Evolutionary conservation across 2,797 vertebrate genomes (phyloP), one percentile per base, ranked within the genome.

Genomic region (Poeciliopsis infans): DNA sequence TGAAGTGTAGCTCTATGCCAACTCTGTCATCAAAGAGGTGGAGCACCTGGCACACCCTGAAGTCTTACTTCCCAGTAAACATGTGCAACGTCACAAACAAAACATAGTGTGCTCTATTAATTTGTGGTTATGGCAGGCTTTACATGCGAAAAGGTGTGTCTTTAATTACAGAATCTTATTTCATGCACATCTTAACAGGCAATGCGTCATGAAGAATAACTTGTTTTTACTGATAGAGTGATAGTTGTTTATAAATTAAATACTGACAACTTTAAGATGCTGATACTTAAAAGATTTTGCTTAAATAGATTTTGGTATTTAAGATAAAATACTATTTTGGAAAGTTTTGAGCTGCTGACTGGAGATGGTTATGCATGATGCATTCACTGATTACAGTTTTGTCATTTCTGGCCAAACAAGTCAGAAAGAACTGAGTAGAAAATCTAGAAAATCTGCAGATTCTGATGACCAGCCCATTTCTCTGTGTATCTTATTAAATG

Each of bases 21-120:
- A 93, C 70, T 92, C 53, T 87, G 92, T 92, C 90, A 91, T 51
- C 68, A 79, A 78, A 81, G 51, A 85, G 86, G 82, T 31, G 82
- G 78, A 46, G 79, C 70, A 36, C 57, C 79, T 72, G 76, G 47
- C 87, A 87, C 78, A 53, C 84, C 79, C 79, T 72, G 25, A 69
- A 49, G 76, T 70, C 66, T 51, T 15, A 23, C 68, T 12, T 75
- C 43, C 31, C 39, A 57, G 46, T 15, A 68, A 43, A 59, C 28
- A 76, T n/a, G 12, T 53, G 51, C 41, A 36, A 45, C 12, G 13
- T 61, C 76, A 74, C 23, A 28, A 36, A 47, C 69, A 81, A 64
- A 71, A 10, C 6, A 33, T 81, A 78, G 76, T 72, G 74, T 70
- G 79, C 85, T 49, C 16, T 71, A 4, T 55, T 81, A 0, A 74